Percentiles rank a stretch among this genome's conserved stretches.
Conservation (phyloP, 1,140 invertebrate species). For the Neodiprion virginianus region DNA sequence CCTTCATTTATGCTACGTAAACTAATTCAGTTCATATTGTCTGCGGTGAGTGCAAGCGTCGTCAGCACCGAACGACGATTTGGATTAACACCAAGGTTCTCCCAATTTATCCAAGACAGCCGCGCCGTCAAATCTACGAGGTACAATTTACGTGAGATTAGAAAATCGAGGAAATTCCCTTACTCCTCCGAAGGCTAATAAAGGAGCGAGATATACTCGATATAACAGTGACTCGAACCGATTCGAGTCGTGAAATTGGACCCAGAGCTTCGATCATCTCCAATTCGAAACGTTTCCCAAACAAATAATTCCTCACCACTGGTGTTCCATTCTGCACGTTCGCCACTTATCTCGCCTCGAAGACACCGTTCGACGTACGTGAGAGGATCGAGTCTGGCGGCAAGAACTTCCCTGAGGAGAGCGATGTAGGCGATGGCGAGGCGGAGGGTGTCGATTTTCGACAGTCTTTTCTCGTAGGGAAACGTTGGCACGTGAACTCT, state of each 20-base stretch:
- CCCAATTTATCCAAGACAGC: conserved; percentile 99
- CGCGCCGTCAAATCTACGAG: conserved; percentile 92
- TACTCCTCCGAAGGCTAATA: conserved; percentile 10
- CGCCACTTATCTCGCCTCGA: conserved; percentile 85
- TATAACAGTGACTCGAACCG: conserved; percentile 3
- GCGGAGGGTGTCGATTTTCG: conserved; percentile 96
- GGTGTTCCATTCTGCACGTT: conserved; percentile 93
- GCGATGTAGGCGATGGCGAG: conserved; percentile 97
- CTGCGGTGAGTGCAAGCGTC: conserved; percentile 79
- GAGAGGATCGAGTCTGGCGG: conserved; percentile 89
- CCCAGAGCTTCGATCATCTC: too few relatives aligned
- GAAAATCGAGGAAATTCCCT: conserved; percentile 7
- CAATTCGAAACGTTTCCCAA: background rate
- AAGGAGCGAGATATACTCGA: conserved; percentile 8
- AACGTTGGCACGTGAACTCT: conserved; percentile 96
- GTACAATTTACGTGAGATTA: conserved; percentile 23
- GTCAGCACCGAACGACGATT: conserved; percentile 82
- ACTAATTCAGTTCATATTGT: conserved; percentile 67
- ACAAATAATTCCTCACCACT: conserved; percentile 75
- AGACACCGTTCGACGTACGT: conserved; percentile 94
- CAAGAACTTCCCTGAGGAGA: conserved; percentile 87
- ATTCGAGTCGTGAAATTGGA: too few relatives aligned
- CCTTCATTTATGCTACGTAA: too few relatives aligned
- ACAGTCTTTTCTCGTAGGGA: conserved; percentile 96
- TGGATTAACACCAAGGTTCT: conserved; percentile 93